Conservation (phyloP, 2,888 invertebrate genomes). For the Xanthia togata region DNA sequence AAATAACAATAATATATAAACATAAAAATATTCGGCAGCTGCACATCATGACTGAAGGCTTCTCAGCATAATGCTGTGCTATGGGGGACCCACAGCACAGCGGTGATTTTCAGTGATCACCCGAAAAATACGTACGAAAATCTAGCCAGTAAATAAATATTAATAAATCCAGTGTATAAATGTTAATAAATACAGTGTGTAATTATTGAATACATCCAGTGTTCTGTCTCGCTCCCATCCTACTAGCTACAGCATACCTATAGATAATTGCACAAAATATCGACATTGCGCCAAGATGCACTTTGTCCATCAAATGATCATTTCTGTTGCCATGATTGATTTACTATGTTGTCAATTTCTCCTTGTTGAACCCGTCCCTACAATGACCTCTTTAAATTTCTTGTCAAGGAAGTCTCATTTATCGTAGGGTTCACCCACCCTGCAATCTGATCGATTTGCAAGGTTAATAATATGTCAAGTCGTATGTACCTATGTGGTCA, state of each 20-base stretch:
- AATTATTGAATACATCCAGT: too few relatives aligned
- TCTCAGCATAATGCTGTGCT: too few relatives aligned
- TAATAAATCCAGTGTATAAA: too few relatives aligned
- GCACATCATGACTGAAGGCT: too few relatives aligned
- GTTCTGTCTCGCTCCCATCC: too few relatives aligned
- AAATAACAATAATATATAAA: too few relatives aligned
- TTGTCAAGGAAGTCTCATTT: slow-evolving; percentile 13
- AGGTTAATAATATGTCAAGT: slow-evolving; percentile 44
- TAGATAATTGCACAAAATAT: neutral
- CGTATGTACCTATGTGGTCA: slow-evolving; percentile 1
- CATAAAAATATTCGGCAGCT: too few relatives aligned
- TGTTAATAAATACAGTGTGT: too few relatives aligned
- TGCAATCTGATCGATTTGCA: slow-evolving; percentile 30
- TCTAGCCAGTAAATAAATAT: too few relatives aligned
- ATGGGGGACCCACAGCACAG: too few relatives aligned
- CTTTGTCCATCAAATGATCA: neutral
- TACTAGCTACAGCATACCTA: neutral
- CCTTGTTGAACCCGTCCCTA: slow-evolving; percentile 20
- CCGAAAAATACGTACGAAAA: too few relatives aligned
- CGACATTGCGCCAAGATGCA: neutral
- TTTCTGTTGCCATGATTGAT: neutral
- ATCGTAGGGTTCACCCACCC: neutral
- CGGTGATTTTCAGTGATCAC: too few relatives aligned
- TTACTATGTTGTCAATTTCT: slow-evolving; percentile 29
- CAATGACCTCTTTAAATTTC: slow-evolving; percentile 25